Evolutionary conservation across 2,113 vertebrate species (phyloP).

Genomic region (Montifringilla adamsi): DNA sequence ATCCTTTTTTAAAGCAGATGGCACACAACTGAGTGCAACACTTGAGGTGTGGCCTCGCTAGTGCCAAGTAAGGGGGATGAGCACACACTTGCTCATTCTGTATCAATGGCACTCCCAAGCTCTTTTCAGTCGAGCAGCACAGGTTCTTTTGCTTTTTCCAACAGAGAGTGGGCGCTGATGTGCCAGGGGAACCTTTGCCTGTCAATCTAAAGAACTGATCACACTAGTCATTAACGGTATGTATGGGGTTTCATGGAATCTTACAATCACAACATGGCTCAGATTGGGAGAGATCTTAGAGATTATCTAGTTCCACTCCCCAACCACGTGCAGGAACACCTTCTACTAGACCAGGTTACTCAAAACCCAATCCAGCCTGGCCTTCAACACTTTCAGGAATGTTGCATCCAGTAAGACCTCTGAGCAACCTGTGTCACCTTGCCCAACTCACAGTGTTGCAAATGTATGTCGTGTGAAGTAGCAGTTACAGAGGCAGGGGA

Average conservation of each 20-base stretch:
- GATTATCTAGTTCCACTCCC: not conserved
- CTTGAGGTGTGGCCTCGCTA: not conserved
- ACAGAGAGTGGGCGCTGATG: accelerated
- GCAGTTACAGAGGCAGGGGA: not conserved
- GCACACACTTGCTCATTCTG: not conserved
- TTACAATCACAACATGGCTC: not conserved
- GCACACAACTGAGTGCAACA: not conserved
- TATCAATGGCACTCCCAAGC: not conserved
- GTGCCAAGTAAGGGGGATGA: not conserved
- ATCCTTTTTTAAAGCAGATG: not conserved
- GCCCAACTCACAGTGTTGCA: accelerated
- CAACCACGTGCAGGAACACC: too few relatives aligned
- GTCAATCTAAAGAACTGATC: not conserved
- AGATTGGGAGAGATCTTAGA: not conserved
- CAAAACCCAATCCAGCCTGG: not conserved
- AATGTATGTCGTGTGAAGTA: accelerated
- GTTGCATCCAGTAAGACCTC: not conserved
- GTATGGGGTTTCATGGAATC: not conserved
- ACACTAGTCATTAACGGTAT: too few relatives aligned
- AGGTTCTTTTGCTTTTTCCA: not conserved
- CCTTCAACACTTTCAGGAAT: not conserved
- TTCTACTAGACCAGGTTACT: too few relatives aligned
- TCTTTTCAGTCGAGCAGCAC: not conserved
- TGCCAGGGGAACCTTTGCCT: not conserved
- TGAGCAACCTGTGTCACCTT: not conserved